Base-by-base conservation (phyloP, 2,888 invertebrate genomes). In the Idaea dimidiata region DNA sequence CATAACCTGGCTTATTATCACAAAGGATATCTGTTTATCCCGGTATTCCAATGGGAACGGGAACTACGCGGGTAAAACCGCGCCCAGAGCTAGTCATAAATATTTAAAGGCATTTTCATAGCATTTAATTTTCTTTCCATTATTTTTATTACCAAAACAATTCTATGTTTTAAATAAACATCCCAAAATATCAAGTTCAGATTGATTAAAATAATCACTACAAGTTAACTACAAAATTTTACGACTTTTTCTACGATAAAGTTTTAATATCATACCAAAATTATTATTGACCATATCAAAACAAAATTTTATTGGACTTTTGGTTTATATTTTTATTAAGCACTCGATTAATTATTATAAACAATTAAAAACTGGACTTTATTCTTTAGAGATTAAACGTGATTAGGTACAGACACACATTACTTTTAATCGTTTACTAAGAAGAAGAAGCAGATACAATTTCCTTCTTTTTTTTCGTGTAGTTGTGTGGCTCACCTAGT, bases 241-340 rank as follows among this genome's bases (percentile, higher is more conserved):
- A 62, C 53, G 53, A 54, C 31, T 17, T 54, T 54, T 57, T 59
- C 31, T 54, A 59, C 57, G 53, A 8, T 24, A 24, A 24, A 24
- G 54, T 59, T 53, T 54, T 18, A 24, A 31, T 32, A 16, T 58
- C 33, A 43, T 17, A 31, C 17, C 53, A 55, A 56, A 58, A 24
- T n/a, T 14, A 59, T 54, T n/a, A 17, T 43, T 43, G 10, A 43
- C 43, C 43, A 43, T 43, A 43, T 43, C 43, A 43, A 43, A 43
- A 43, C 10, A 43, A 24, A n/a, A 8, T 10, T 43, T 43, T 43
- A 43, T 43, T 14, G 43, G 43, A 10, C 10, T 43, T 10, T 43
- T 43, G 7, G 43, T 43, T 43, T 43, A 43, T 43, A 43, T 43
- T 43, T 43, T 43, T 10, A 5, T 24, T 43, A 43, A 43, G 32